phyloP scores from a whole-genome alignment of 2,888 invertebrate genomes.

The Cheiracanthium punctorium region DNA sequence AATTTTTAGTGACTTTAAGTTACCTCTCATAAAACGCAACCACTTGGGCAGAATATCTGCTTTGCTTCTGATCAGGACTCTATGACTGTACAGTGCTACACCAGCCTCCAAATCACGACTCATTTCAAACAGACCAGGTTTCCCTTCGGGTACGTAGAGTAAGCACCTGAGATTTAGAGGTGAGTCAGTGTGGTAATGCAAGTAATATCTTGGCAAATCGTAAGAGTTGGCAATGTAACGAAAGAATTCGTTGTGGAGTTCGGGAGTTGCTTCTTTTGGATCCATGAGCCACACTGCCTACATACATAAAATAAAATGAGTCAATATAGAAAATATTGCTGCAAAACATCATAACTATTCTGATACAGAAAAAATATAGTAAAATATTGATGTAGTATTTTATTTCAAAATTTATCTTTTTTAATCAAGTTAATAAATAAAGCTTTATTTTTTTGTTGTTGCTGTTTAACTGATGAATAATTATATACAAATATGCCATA shows the following conservation, averaged over 20 bases:
- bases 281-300: slow-evolving; percentile 95
- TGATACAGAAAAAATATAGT: too few species aligned
- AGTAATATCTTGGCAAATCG: slow-evolving; percentile 89
- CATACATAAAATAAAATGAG: slow-evolving; percentile 70
- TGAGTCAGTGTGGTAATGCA: slow-evolving; percentile 95
- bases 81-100: slow-evolving; percentile 92
- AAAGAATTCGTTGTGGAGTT: slow-evolving; percentile 91
- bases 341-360: too few species aligned
- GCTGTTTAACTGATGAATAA: too few species aligned
- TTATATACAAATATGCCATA: too few species aligned
- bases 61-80: slow-evolving; percentile 93
- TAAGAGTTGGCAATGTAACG: slow-evolving; percentile 89
- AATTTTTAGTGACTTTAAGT: too few species aligned
- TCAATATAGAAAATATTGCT: too few species aligned
- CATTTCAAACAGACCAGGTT: slow-evolving; percentile 92
- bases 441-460: too few species aligned
- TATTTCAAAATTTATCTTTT: too few species aligned
- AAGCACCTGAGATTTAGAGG: slow-evolving; percentile 93
- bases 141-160: slow-evolving; percentile 94
- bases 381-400: too few species aligned
- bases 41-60: slow-evolving; percentile 95
- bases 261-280: slow-evolving; percentile 87
- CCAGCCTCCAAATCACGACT: slow-evolving; percentile 89
- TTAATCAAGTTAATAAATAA: background rate
- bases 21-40: slow-evolving; percentile 94